Evolutionary conservation across 2,888 invertebrate genomes (phyloP).

Genomic region (Cataglyphis altisquamis): DNA sequence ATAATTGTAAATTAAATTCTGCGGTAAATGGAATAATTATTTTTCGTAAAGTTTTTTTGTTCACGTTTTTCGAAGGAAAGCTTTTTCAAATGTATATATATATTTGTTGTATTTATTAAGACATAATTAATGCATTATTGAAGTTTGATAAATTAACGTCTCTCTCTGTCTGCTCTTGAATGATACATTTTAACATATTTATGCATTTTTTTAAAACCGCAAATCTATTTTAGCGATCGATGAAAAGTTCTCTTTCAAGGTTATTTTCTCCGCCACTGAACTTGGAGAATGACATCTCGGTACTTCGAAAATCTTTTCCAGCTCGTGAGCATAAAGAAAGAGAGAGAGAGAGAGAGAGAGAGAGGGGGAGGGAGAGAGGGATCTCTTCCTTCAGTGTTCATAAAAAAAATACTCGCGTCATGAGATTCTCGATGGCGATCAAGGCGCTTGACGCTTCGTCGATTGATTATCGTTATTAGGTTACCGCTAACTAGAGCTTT

Average conservation of each 20-base stretch:
- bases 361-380: not conserved
- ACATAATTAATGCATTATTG: not conserved
- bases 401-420: slow-evolving; percentile 40
- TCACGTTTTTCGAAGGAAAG: not conserved
- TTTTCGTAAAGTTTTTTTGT: not conserved
- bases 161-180: not conserved
- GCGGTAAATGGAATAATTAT: not conserved
- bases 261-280: slow-evolving; percentile 46
- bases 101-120: not conserved
- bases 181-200: not conserved
- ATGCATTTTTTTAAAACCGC: not conserved
- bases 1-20: not conserved
- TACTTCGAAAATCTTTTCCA: slow-evolving; percentile 48
- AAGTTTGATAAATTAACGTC: not conserved
- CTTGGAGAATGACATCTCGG: slow-evolving; percentile 35
- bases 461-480: slow-evolving; percentile 75
- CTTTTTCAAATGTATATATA: not conserved
- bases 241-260: slow-evolving; percentile 30
- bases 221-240: slow-evolving; percentile 10
- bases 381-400: slow-evolving; percentile 15
- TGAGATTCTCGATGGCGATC: slow-evolving; percentile 29
- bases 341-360: not conserved
- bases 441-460: slow-evolving; percentile 62
- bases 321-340: slow-evolving; percentile 1
- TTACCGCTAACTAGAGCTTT: slow-evolving; percentile 53